Conservation (phyloP, 2,888 invertebrate genomes). For the Synanthedon formicaeformis region DNA sequence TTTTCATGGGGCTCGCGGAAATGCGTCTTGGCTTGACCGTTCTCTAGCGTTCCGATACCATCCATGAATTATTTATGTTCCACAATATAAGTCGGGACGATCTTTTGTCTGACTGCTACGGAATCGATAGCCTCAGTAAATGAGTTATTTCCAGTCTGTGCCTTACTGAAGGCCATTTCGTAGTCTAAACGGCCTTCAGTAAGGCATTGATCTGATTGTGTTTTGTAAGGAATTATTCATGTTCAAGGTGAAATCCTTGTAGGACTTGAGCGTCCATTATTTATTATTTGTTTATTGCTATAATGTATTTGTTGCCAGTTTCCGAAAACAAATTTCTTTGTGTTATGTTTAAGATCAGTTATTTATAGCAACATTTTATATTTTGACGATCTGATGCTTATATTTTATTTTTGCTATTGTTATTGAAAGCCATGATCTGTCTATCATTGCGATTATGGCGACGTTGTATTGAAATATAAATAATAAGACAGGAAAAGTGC, state of each 20-base stretch:
- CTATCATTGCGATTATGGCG: no score
- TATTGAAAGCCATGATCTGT: no score
- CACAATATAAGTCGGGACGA: constrained; percentile 23
- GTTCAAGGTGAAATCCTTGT: constrained; percentile 20
- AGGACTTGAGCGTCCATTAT: constrained; percentile 5
- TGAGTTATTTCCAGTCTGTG: constrained; percentile 30
- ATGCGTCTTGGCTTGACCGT: constrained; percentile 8
- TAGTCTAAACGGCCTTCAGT: constrained; percentile 8
- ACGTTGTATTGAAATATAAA: no score
- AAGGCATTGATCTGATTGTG: constrained; percentile 16
- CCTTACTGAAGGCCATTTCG: constrained; percentile 21
- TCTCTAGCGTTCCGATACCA: constrained; percentile 10
- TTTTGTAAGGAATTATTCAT: constrained; percentile 20
- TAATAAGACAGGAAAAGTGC: neutral
- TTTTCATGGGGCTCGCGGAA: constrained; percentile 25
- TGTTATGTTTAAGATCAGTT: no score
- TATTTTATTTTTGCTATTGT: no score
- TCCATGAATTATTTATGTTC: constrained; percentile 39
- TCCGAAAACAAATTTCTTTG: no score
- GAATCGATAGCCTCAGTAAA: constrained; percentile 38
- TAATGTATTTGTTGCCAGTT: neutral
- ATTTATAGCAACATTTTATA: no score
- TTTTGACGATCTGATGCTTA: no score
- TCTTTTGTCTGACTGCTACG: constrained; percentile 25
- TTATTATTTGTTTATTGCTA: neutral